Base-by-base conservation (phyloP, 1,140 invertebrate species). In the Bombus pascuorum region DNA sequence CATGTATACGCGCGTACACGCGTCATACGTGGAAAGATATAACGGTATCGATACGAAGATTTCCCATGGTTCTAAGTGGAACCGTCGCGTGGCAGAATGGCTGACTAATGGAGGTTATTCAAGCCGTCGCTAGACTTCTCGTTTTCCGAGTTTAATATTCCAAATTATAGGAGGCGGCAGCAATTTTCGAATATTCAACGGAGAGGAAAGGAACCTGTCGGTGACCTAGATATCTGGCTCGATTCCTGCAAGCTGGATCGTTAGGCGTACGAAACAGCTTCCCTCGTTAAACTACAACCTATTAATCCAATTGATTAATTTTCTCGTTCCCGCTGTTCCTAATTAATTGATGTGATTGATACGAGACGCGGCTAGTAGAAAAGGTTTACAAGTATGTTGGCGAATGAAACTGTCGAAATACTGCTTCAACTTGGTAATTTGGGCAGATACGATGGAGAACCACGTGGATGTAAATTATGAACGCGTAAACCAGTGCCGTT, bases 131-230 rank as follows among this genome's bases (percentile, higher is more conserved):
- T 78, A 79, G 42, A 53, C 44, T 68, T 68, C 62, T 70, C 37
- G 18, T 70, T 80, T 59, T 47, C 44, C 32, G 66, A 70, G 65
- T 80, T 68, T 80, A 70, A 71, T 80, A 70, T 80, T 53, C 65
- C 22, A 79, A 66, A 66, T 79, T 79, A 79, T 79, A 78, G 75
- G 57, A 78, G 75, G 53, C 74, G 74, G 75, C 57, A 25, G 75
- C 75, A 66, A 78, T 78, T 66, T 78, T 78, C 57, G 75, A 78
- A 62, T 78, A 78, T 78, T 78, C 75, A 78, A 9, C 75, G 75
- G 75, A 65, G 75, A 76, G 74, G 74, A 76, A 59, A 53, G 44
- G 74, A 39, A 59, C 25, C 74, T 59, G 74, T 59, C 53, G 32
- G 47, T 34, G 74, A 76, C 74, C 74, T 25, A 76, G 53, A 76